Conservation (phyloP, 1,140 invertebrate species). For the Drosophila guanche region DNA sequence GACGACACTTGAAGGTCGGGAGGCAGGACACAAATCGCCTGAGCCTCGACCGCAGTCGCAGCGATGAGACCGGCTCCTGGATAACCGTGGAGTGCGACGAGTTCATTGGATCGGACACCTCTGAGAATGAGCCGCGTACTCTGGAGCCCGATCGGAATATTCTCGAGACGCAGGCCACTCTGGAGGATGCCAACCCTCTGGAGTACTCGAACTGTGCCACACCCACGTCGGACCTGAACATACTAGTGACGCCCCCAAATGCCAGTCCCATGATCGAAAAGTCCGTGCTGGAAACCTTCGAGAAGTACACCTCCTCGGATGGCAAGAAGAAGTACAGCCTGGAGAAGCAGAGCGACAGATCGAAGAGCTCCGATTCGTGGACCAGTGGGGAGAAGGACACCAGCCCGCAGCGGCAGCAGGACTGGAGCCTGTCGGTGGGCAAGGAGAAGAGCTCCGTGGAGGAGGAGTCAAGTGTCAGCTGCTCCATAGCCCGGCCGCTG, state of each 20-base stretch:
- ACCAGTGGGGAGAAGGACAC: slow-evolving; percentile 86
- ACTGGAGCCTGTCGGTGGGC: slow-evolving; percentile 84
- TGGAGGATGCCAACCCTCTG: slow-evolving; percentile 77
- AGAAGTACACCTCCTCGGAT: slow-evolving; percentile 68
- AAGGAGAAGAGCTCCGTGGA: slow-evolving; percentile 87
- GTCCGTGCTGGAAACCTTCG: slow-evolving; percentile 74
- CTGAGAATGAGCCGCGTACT: slow-evolving; percentile 83
- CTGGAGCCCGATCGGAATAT: slow-evolving; percentile 76
- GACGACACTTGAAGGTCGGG: slow-evolving; percentile 68
- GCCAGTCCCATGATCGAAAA: slow-evolving; percentile 79
- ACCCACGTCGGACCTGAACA: slow-evolving; percentile 77
- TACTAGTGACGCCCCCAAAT: slow-evolving; percentile 77
- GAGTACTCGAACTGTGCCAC: slow-evolving; percentile 80
- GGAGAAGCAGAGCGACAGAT: slow-evolving; percentile 87
- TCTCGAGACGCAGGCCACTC: slow-evolving; percentile 75
- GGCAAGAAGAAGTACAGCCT: slow-evolving; percentile 83
- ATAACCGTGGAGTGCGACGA: slow-evolving; percentile 87
- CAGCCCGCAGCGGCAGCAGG: slow-evolving; percentile 83
- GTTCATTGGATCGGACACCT: slow-evolving; percentile 85
- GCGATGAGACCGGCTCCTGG: slow-evolving; percentile 87
- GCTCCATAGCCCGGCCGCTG: slow-evolving; percentile 89
- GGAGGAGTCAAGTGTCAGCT: slow-evolving; percentile 91
- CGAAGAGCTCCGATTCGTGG: slow-evolving; percentile 87
- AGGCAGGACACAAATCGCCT: slow-evolving; percentile 73
- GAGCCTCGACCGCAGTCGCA: slow-evolving; percentile 84